These are phyloP conservation scores for Aegithalos caudatus DNA, from an alignment of 2,113 vertebrate species.

Conservation along the genomic window DNA sequence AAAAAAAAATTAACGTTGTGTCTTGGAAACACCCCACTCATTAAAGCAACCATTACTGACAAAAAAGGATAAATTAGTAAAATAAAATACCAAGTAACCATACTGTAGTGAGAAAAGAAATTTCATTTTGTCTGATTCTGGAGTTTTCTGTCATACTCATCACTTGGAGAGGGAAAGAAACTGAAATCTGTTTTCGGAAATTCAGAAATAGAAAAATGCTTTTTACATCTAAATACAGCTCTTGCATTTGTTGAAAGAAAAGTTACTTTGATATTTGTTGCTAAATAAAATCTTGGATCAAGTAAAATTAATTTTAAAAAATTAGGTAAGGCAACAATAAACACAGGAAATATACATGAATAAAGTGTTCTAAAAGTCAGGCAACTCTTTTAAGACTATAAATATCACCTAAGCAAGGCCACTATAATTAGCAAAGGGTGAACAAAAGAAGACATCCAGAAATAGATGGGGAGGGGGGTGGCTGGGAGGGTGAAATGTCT, in stretches of 20 bases:
- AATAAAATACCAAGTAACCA: not conserved
- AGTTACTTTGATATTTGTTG: constrained; percentile 75
- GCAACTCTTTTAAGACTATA: constrained; percentile 81
- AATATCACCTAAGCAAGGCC: constrained; percentile 78
- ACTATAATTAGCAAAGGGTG: constrained; percentile 90
- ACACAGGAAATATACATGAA: constrained; percentile 89
- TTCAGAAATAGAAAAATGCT: constrained; percentile 41
- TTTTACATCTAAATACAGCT: constrained; percentile 63
- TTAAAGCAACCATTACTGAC: not conserved
- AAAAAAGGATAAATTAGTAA: not conserved
- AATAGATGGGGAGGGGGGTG: constrained; percentile 81
- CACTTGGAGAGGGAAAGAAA: constrained; percentile 15
- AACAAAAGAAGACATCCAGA: constrained; percentile 92
- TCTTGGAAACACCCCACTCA: not conserved
- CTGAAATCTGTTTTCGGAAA: constrained; percentile 59
- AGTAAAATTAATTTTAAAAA: constrained; percentile 70
- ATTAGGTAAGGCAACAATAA: constrained; percentile 75
- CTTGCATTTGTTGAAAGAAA: constrained; percentile 70
- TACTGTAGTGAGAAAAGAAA: not conserved
- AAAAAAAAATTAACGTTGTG: not conserved
- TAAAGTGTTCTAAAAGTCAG: constrained; percentile 81
- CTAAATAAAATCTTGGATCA: constrained; percentile 77
- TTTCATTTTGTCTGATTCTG: not conserved
- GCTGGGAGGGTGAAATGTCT: constrained; percentile 66
- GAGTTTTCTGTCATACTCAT: not conserved